Percentiles rank a stretch among this genome's conserved stretches.
phyloP scores from a whole-genome alignment of 1,140 invertebrate genomes.

The Drosophila pseudoobscura region DNA sequence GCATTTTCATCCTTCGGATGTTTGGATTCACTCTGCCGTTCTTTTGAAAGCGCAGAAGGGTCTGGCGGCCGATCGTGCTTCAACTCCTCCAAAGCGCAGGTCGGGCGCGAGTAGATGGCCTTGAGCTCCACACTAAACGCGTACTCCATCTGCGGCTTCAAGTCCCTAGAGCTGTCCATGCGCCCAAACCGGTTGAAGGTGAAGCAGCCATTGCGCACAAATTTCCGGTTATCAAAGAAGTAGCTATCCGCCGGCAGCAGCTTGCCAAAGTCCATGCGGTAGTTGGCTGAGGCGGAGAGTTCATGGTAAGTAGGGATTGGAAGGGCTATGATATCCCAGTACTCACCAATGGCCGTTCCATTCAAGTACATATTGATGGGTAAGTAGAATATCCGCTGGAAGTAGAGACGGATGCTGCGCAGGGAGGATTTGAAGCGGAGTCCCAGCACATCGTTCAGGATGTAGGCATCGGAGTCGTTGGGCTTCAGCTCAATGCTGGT shows the following conservation, averaged over 20 bases:
- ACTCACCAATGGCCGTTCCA: slow-evolving; percentile 58
- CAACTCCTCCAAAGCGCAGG: not conserved
- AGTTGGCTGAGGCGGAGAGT: slow-evolving; percentile 40
- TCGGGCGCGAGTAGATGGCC: slow-evolving; percentile 28
- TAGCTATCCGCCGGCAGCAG: slow-evolving; percentile 58
- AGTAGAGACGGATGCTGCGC: slow-evolving; percentile 62
- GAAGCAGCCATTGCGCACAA: slow-evolving; percentile 41
- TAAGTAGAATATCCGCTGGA: slow-evolving; percentile 76
- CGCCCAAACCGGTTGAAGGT: slow-evolving; percentile 64
- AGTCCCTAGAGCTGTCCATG: slow-evolving; percentile 41
- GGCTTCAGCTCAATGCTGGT: slow-evolving; percentile 64
- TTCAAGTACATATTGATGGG: slow-evolving; percentile 74
- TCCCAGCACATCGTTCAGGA: slow-evolving; percentile 66
- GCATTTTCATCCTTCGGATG: not conserved
- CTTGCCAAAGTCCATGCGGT: slow-evolving; percentile 67
- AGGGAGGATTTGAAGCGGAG: slow-evolving; percentile 71
- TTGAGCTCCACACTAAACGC: slow-evolving; percentile 59
- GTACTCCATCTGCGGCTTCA: slow-evolving; percentile 65
- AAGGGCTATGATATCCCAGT: too few relatives aligned
- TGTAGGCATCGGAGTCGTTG: slow-evolving; percentile 58
- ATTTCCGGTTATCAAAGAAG: slow-evolving; percentile 38
- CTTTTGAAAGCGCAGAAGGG: not conserved
- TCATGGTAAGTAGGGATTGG: not conserved
- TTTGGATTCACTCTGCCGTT: slow-evolving; percentile 10
- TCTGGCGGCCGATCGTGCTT: not conserved